A percentile compares a stretch with the other conserved stretches of the same genome.
phyloP scores from a whole-genome alignment of 2,797 vertebrate species.

The Thaleichthys pacificus region DNA sequence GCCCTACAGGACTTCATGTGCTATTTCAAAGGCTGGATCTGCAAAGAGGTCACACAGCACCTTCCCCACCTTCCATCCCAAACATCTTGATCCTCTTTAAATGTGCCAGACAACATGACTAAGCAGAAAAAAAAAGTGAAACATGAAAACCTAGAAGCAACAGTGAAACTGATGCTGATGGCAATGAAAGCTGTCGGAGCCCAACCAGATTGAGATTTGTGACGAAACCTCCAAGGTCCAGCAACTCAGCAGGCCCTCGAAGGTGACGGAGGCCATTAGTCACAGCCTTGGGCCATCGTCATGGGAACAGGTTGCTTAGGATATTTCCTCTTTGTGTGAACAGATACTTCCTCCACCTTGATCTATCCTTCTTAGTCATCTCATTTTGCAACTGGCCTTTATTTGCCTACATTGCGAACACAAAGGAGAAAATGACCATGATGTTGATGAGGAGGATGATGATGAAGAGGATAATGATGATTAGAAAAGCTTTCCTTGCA shows the following conservation, averaged over 20 bases:
- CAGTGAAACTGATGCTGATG: conserved; percentile 11
- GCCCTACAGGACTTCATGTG: conserved; percentile 43
- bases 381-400: too few species aligned
- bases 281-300: conserved; percentile 29
- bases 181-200: conserved; percentile 44
- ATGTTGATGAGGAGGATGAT: not conserved
- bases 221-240: conserved; percentile 33
- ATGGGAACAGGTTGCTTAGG: conserved; percentile 42
- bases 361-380: not conserved
- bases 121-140: conserved; percentile 42
- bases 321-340: not conserved
- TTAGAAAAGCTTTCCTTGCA: conserved; percentile 18
- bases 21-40: conserved; percentile 25
- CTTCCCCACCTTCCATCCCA: conserved; percentile 42
- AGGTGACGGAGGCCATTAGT: conserved; percentile 48
- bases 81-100: conserved; percentile 52
- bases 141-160: not conserved
- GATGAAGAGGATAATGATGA: conserved; percentile 17
- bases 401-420: too few species aligned
- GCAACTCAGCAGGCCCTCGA: conserved; percentile 35
- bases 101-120: conserved; percentile 37
- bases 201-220: conserved; percentile 47
- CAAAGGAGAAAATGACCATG: not conserved
- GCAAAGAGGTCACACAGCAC: conserved; percentile 51
- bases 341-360: not conserved